Conservation (phyloP, 2,888 invertebrate genomes). For the Callosobruchus maculatus region DNA sequence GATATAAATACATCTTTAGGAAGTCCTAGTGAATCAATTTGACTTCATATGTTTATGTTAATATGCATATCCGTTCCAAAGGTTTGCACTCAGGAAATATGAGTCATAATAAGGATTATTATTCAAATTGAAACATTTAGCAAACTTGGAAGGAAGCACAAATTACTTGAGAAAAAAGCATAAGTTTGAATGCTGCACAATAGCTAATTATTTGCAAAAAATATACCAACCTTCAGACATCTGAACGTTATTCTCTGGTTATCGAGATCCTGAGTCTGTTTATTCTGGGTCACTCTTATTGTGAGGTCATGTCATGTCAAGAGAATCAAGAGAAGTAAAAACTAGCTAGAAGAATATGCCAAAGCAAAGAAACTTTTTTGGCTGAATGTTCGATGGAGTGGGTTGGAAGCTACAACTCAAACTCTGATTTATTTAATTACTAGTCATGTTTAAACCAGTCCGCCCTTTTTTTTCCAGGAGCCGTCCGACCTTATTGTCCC, state of each 20-base stretch:
- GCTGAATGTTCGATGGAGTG: too few species aligned
- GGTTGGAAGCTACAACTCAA: too few species aligned
- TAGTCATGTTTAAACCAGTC: too few species aligned
- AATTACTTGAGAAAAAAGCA: constrained; percentile 1
- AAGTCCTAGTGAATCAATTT: too few species aligned
- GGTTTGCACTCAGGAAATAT: neutral
- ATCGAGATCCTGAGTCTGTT: neutral
- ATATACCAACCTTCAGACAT: neutral
- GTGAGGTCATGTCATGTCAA: neutral
- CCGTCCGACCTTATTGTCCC: too few species aligned
- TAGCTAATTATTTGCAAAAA: neutral
- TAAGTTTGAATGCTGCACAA: neutral
- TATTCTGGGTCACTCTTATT: neutral
- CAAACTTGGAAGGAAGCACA: constrained; percentile 2
- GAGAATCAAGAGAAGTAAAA: too few species aligned
- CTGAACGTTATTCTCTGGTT: neutral
- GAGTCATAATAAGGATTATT: neutral
- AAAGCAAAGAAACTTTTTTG: too few species aligned
- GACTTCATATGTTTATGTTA: too few species aligned
- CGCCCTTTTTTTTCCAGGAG: too few species aligned
- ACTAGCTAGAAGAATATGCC: too few species aligned
- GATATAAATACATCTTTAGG: too few species aligned
- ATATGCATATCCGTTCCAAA: neutral
- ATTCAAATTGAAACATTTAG: neutral
- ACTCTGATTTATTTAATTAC: too few species aligned